Percentiles rank a stretch among this genome's conserved stretches.
Conservation (phyloP, 2,888 invertebrate genomes). For the Ormyrus rosae region DNA sequence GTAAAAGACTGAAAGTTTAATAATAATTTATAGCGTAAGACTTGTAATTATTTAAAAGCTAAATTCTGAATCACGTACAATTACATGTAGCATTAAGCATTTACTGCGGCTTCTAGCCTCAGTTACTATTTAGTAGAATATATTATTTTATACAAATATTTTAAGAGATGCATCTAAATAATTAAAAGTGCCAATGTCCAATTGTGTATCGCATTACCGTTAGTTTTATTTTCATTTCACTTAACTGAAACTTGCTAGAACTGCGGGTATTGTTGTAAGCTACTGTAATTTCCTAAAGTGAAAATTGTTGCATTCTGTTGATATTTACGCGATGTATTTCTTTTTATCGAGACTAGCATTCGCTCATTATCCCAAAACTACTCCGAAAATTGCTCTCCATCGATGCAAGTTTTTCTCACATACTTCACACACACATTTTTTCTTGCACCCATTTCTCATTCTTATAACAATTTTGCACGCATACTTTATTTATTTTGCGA, state of each 20-base stretch:
- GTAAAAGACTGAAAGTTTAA: constrained; percentile 22
- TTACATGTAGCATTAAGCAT: not conserved
- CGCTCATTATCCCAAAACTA: constrained; percentile 50
- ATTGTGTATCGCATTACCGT: constrained; percentile 20
- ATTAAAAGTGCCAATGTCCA: constrained; percentile 20
- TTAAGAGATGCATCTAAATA: constrained; percentile 25
- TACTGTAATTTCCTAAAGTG: constrained; percentile 49
- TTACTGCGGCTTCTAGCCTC: constrained; percentile 4
- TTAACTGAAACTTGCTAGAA: constrained; percentile 26
- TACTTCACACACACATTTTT: constrained; percentile 14
- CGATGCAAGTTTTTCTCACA: constrained; percentile 9
- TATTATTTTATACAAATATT: constrained; percentile 32
- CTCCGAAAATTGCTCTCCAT: constrained; percentile 49
- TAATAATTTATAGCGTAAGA: constrained; percentile 15
- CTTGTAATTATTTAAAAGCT: not conserved
- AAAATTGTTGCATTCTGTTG: constrained; percentile 71
- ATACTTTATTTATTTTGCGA: constrained; percentile 20
- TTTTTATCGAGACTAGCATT: constrained; percentile 59
- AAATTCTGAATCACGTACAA: constrained; percentile 10
- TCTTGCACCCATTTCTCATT: not conserved
- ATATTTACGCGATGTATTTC: constrained; percentile 54
- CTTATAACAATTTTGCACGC: not conserved
- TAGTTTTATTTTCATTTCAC: constrained; percentile 1
- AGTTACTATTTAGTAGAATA: constrained; percentile 20
- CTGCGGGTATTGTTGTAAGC: constrained; percentile 36